phyloP scores from a whole-genome alignment of 2,888 invertebrate species.

The Amphipoea oculea region DNA sequence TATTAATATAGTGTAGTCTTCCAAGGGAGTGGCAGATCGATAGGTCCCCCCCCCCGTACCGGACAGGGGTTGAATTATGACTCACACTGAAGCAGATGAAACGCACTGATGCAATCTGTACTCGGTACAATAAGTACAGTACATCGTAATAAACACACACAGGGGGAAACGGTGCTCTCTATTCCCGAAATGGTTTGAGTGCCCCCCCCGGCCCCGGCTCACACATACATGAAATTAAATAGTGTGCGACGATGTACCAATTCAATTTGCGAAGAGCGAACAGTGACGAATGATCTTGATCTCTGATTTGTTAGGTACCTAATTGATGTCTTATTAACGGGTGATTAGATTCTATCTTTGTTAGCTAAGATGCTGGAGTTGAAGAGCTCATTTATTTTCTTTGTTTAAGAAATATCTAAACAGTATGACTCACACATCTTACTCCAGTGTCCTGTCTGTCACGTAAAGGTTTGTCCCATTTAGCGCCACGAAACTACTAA shows the following conservation, averaged over 20 bases:
- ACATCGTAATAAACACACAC: background rate
- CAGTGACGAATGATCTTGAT: conserved; percentile 3
- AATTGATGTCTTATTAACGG: no score
- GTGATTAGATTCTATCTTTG: no score
- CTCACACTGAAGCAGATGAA: conserved; percentile 18
- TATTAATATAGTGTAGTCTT: conserved; percentile 4
- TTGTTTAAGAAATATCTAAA: no score
- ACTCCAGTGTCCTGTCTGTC: no score
- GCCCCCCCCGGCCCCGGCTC: background rate
- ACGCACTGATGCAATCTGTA: background rate
- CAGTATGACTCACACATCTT: no score
- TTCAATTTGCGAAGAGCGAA: background rate
- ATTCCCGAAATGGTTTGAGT: background rate
- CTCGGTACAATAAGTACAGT: background rate
- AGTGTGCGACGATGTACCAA: conserved; percentile 5
- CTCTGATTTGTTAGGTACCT: background rate
- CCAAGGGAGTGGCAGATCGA: background rate
- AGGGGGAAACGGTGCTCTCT: background rate
- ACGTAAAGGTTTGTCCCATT: no score
- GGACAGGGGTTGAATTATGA: conserved; percentile 4
- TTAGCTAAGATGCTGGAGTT: no score
- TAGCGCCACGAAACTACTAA: no score
- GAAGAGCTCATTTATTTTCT: no score
- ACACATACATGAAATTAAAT: background rate
- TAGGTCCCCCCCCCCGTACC: background rate